A percentile compares a stretch with the other conserved stretches of the same genome.
phyloP scores from a whole-genome alignment of 2,113 vertebrate species.

The Crotalus viridis region DNA sequence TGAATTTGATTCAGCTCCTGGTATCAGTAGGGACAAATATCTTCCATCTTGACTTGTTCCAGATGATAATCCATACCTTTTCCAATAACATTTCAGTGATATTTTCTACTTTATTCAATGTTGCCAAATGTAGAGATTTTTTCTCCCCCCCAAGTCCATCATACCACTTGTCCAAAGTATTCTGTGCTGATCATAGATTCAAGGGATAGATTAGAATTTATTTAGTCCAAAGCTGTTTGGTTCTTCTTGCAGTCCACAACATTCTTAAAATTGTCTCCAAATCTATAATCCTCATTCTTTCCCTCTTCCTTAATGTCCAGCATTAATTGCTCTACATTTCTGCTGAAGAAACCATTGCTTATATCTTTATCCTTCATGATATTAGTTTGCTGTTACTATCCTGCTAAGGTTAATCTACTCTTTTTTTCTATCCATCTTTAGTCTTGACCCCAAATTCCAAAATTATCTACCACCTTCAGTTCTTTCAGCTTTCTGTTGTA shows the following conservation, averaged over 20 bases:
- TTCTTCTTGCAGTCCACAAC: neutral
- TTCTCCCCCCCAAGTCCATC: neutral
- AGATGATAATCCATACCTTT: neutral
- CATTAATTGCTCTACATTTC: neutral
- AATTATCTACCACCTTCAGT: neutral
- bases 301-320: neutral
- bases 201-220: neutral
- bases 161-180: neutral
- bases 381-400: neutral
- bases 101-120: neutral
- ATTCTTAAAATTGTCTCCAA: neutral
- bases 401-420: neutral
- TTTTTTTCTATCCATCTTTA: neutral
- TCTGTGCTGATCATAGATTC: neutral
- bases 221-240: neutral
- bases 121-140: neutral
- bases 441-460: neutral
- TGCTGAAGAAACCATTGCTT: neutral
- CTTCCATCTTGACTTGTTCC: neutral
- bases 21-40: neutral
- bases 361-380: neutral
- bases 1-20: neutral
- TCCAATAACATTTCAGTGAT: neutral
- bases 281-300: neutral
- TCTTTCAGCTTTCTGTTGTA: neutral